Evolutionary conservation across 1,140 invertebrate species (phyloP), one percentile per base, ranked within the genome.

Genomic region (Drosophila paulistorum): DNA sequence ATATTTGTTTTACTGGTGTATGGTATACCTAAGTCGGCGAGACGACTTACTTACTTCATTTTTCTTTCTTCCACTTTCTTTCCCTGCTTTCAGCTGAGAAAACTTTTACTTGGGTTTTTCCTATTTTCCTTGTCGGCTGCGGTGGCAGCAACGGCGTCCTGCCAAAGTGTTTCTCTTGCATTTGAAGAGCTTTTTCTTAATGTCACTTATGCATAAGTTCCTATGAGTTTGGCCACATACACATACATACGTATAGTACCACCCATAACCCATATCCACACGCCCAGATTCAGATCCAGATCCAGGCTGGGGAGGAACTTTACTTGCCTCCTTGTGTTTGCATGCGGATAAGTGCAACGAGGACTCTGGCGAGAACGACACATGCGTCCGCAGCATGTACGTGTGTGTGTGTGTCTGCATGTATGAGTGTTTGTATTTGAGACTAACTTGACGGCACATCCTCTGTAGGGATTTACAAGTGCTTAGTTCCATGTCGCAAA

Each of bases 151-250:
- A 77, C 74, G 67, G 79, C 74, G 67, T 74, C 71, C 75, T 68
- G 75, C 85, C 84, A 89, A 89, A 89, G 84, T 89, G 84, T 86
- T 90, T 90, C 74, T 90, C 84, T 90, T 90, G 83, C 79, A 82
- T 85, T 90, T 86, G 82, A 86, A 90, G 87, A 90, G 87, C 87
- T 90, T 90, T 90, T 90, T 87, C 87, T 90, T 90, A 90, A 90
- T 90, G 87, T 90, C 87, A 90, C 87, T 90, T 90, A 90, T 90
- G 86, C 87, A 90, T 90, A 90, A 90, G 87, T 90, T 90, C 82
- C 82, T 90, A 90, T 86, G 86, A 90, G 87, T 90, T 82, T 83
- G 80, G 58, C 74, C 71, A 77, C 41, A 58, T 26, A 35, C 70
- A 68, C 64, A 77, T 65, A 71, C 68, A 63, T 66, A 62, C 58